These are phyloP conservation scores for Tricholaema leucomelas DNA, from an alignment of 2,113 vertebrate species.

Conservation along the genomic window DNA sequence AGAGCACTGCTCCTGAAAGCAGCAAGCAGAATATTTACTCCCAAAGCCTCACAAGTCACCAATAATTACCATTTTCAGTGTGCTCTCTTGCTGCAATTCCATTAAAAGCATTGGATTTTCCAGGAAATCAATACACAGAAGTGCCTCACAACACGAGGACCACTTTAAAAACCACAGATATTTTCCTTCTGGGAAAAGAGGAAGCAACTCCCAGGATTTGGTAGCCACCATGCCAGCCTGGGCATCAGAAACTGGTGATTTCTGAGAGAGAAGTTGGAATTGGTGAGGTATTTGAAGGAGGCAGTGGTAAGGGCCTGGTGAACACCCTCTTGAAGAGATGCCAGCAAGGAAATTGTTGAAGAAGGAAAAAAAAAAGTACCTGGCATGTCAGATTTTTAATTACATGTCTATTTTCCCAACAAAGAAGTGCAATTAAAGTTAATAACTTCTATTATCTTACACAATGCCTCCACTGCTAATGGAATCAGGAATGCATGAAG, in stretches of 20 bases:
- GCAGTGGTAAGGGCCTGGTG: not conserved
- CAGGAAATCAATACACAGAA: not conserved
- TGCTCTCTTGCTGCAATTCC: not conserved
- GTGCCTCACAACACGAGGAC: not conserved
- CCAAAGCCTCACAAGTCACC: not conserved
- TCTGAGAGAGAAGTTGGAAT: not conserved
- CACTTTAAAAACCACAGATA: not conserved
- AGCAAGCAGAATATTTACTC: not conserved
- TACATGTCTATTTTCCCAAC: slow-evolving; percentile 65
- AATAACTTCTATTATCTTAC: slow-evolving; percentile 62
- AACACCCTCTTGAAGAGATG: slow-evolving; percentile 36
- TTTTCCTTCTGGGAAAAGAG: not conserved
- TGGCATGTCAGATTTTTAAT: slow-evolving; percentile 63
- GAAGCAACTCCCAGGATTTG: not conserved
- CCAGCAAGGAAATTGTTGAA: slow-evolving; percentile 28
- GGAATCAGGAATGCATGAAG: slow-evolving; percentile 59
- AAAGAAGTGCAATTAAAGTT: slow-evolving; percentile 66
- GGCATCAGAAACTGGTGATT: rapidly evolving
- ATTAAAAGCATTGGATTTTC: not conserved
- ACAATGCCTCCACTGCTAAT: slow-evolving; percentile 55
- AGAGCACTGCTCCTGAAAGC: no score
- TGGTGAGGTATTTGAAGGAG: not conserved
- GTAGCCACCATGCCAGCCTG: not conserved
- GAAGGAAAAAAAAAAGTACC: slow-evolving; percentile 32
- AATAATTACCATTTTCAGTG: not conserved